phyloP scores from a whole-genome alignment of 2,797 vertebrate genomes.

The Dallia pectoralis region DNA sequence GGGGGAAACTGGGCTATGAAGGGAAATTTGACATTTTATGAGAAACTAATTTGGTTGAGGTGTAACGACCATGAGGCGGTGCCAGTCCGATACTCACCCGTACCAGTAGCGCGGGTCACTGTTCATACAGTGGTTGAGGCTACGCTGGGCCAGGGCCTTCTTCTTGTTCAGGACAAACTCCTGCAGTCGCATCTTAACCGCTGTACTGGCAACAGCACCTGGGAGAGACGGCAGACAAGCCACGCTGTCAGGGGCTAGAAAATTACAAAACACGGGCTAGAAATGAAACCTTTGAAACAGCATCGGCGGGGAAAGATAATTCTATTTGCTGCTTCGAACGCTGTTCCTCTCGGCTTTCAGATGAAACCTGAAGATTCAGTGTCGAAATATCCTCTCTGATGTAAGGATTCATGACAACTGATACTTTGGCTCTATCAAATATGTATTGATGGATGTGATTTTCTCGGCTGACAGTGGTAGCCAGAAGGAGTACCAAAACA shows the following conservation, averaged over 20 bases:
- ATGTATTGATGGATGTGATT: slow-evolving; percentile 26
- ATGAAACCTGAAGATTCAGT: slow-evolving; percentile 12
- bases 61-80: not conserved
- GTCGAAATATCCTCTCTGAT: not conserved
- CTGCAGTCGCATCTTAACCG: slow-evolving; percentile 98
- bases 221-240: slow-evolving; percentile 19
- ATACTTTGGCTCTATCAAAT: too few relatives aligned
- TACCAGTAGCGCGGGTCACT: slow-evolving; percentile 95
- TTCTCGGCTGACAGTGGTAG: not conserved
- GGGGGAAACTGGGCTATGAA: not conserved
- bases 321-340: not conserved
- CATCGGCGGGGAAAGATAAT: not conserved
- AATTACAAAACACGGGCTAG: not conserved
- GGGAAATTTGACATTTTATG: not conserved
- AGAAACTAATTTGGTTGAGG: too few relatives aligned
- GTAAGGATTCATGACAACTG: not conserved
- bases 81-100: slow-evolving; percentile 81
- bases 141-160: slow-evolving; percentile 94
- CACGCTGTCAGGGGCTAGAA: not conserved
- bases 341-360: not conserved
- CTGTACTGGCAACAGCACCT: slow-evolving; percentile 97
- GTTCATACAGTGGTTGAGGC: slow-evolving; percentile 93
- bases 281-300: slow-evolving; percentile 11
- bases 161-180: slow-evolving; percentile 98
- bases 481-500: slow-evolving; percentile 5